Base-by-base conservation (phyloP, 1,140 invertebrate genomes). In the Ooceraea biroi region DNA sequence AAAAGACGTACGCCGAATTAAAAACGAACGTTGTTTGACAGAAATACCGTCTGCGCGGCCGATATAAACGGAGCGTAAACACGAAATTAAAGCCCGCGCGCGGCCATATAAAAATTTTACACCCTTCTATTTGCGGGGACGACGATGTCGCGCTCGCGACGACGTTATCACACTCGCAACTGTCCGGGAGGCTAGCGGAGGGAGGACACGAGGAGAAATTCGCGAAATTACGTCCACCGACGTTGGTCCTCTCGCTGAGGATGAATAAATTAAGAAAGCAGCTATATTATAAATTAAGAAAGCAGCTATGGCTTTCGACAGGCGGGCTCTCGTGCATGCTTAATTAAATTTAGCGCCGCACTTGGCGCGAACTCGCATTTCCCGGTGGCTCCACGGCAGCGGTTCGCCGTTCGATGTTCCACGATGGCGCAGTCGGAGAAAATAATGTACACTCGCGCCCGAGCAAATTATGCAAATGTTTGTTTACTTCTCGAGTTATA, bases 311-410 rank as follows among this genome's bases (percentile, higher is more conserved):
- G 55, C 25, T 63, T 63, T 72, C 66, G 85, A 12, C 69, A 22
- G 17, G 19, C 27, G 17, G 19, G n/a, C 65, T 73, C 48, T 19
- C 66, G 46, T 61, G 77, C 84, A 77, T 82, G 57, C 63, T 83
- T 83, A 74, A 85, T 87, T 86, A 76, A 87, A 87, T 87, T 85
- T 83, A 63, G 65, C 69, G 30, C 66, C 30, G 48, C 71, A 52
- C 69, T 76, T 46, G 52, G 66, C 50, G 48, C 46, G 12, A 27
- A 57, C 12, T 73, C 46, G 46, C 83, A n/a, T n/a, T n/a, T 27
- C 22, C 19, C 44, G n/a, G n/a, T 3, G 25, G 44, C 55, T 71
- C 65, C 74, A n/a, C 41, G n/a, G 19, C 66, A 30, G 41, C 4
- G 17, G 30, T 4, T 5, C n/a, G 19, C 19, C 1, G 19, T 19